Evolutionary conservation across 2,888 invertebrate genomes (phyloP).

Genomic region (Lycocerus yunnanus): DNA sequence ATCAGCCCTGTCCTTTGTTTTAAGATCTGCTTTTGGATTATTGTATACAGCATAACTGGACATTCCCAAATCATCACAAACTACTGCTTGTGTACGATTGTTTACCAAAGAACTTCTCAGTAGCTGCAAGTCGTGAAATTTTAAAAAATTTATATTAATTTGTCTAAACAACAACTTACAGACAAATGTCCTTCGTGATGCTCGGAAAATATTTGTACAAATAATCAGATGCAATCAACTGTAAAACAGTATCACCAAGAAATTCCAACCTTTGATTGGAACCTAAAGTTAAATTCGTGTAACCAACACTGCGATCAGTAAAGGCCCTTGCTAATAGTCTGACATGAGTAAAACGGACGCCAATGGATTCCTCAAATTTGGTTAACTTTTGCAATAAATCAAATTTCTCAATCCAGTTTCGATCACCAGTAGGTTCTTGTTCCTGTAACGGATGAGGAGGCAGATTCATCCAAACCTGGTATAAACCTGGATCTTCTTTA

Average conservation of each 20-base stretch:
- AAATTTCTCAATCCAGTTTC: constrained; percentile 88
- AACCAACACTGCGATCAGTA: constrained; percentile 94
- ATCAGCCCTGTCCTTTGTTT: constrained; percentile 96
- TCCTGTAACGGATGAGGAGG: constrained; percentile 92
- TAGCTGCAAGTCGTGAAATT: constrained; percentile 62
- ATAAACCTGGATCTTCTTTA: constrained; percentile 67
- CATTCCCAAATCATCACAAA: constrained; percentile 97
- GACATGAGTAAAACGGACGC: constrained; percentile 89
- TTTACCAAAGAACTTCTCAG: constrained; percentile 96
- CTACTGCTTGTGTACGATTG: constrained; percentile 95
- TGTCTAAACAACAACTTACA: constrained; percentile 59
- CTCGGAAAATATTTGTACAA: constrained; percentile 98
- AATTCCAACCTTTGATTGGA: constrained; percentile 98
- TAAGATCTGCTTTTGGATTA: constrained; percentile 87
- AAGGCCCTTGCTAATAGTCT: constrained; percentile 88
- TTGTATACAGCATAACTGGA: constrained; percentile 89
- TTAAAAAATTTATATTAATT: neutral
- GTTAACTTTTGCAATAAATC: constrained; percentile 84
- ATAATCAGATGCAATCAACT: constrained; percentile 94
- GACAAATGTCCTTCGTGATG: constrained; percentile 99
- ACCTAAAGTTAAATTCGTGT: constrained; percentile 95
- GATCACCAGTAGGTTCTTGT: constrained; percentile 92
- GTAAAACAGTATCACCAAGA: constrained; percentile 95
- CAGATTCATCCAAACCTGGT: constrained; percentile 84
- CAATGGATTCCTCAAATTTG: constrained; percentile 85